Percentiles rank a stretch among this genome's conserved stretches.
phyloP scores from a whole-genome alignment of 92 coral and sea anemone genomes.

The Plumapathes pennacea region DNA sequence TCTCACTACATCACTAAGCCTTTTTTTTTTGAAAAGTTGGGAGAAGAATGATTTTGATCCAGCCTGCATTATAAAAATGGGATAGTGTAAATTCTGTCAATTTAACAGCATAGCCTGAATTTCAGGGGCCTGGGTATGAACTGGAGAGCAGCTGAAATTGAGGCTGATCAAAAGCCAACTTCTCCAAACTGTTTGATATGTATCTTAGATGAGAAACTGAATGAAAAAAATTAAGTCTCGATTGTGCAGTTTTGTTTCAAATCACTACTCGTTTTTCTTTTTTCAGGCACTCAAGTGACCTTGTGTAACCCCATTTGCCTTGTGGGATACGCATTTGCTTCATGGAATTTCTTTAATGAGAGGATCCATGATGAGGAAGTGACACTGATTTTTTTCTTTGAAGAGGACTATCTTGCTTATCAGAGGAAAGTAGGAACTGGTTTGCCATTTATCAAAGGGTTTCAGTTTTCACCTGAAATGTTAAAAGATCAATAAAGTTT shows the following conservation, averaged over 20 bases:
- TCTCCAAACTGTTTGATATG: not conserved
- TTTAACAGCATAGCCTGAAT: too few relatives aligned
- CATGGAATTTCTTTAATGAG: constrained; percentile 90
- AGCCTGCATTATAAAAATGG: too few relatives aligned
- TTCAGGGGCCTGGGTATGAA: too few relatives aligned
- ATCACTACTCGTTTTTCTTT: not conserved
- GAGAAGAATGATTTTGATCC: too few relatives aligned
- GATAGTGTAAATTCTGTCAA: too few relatives aligned
- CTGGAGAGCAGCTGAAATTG: too few relatives aligned
- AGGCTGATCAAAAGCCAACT: not conserved
- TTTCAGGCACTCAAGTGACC: constrained; percentile 79
- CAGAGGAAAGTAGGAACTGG: constrained; percentile 90
- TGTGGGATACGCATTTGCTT: constrained; percentile 69
- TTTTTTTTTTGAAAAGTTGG: too few relatives aligned
- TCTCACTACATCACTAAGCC: too few relatives aligned
- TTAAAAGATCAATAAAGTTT: not conserved
- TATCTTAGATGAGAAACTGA: not conserved
- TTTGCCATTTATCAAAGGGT: constrained; percentile 85
- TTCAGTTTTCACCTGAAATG: constrained; percentile 16
- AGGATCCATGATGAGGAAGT: constrained; percentile 84
- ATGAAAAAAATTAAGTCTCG: not conserved
- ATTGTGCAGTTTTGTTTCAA: too few relatives aligned
- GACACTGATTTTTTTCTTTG: constrained; percentile 68
- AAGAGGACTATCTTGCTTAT: constrained; percentile 76
- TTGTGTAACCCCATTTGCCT: constrained; percentile 86